phyloP scores from a whole-genome alignment of 2,797 vertebrate genomes.

The Coranthus polyacanthus region DNA sequence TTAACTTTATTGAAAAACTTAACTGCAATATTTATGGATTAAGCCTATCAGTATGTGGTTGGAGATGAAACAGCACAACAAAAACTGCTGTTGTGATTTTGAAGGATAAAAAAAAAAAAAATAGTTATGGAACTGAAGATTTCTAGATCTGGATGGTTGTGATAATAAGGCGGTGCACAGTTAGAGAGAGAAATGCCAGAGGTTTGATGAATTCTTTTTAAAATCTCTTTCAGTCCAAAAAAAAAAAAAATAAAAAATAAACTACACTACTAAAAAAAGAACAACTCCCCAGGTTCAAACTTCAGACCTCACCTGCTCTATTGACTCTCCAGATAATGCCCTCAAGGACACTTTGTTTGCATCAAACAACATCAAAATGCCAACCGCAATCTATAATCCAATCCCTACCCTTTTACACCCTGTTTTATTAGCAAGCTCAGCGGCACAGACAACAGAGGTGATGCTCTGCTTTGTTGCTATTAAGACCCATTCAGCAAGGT shows the following conservation, averaged over 20 bases:
- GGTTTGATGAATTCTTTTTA: conserved; percentile 35
- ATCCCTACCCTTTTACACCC: conserved; percentile 52
- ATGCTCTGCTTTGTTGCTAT: conserved; percentile 74
- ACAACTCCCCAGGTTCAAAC: conserved; percentile 35
- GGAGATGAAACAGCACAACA: conserved; percentile 12
- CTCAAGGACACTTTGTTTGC: conserved; percentile 71
- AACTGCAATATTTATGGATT: conserved; percentile 24
- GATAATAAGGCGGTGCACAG: conserved; percentile 28
- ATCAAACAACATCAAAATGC: conserved; percentile 74
- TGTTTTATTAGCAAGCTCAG: conserved; percentile 73
- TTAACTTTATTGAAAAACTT: conserved; percentile 12
- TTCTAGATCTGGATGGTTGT: conserved; percentile 37
- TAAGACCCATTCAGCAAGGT: conserved; percentile 72
- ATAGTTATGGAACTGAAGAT: conserved; percentile 16
- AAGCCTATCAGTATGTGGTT: neutral
- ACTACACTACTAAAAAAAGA: conserved; percentile 33
- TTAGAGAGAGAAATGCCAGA: conserved; percentile 34
- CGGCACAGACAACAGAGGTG: conserved; percentile 59
- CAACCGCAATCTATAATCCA: conserved; percentile 71
- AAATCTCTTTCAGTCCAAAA: conserved; percentile 29
- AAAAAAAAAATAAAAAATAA: conserved; percentile 14
- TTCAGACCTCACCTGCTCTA: conserved; percentile 52
- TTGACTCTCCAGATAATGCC: conserved; percentile 54
- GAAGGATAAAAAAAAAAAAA: conserved; percentile 32
- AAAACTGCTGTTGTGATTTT: conserved; percentile 30